phyloP scores from a whole-genome alignment of 2,888 invertebrate genomes.

The Muschampia plurimacula region DNA sequence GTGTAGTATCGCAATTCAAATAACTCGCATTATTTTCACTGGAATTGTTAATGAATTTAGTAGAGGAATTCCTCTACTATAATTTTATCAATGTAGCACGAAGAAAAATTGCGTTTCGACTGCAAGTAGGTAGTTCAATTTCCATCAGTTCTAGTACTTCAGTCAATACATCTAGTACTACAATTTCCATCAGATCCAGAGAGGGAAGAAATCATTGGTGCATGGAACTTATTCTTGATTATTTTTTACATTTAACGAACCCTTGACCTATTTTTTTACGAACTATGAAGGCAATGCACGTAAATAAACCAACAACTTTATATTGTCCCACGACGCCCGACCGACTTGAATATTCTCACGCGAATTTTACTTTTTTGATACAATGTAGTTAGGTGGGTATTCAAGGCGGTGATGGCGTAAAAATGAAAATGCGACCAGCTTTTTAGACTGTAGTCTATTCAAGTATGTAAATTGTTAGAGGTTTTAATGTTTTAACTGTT shows the following conservation, averaged over 20 bases:
- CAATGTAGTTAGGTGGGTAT: slow-evolving; percentile 20
- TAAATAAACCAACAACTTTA: slow-evolving; percentile 39
- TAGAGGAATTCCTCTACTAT: no score
- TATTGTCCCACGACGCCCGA: slow-evolving; percentile 37
- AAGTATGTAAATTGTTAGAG: slow-evolving; percentile 23
- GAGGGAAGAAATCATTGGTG: not conserved
- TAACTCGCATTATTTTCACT: no score
- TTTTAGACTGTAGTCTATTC: slow-evolving; percentile 19
- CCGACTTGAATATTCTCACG: slow-evolving; percentile 39
- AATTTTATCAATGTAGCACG: no score
- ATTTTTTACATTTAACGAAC: slow-evolving; percentile 5
- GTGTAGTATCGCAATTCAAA: no score
- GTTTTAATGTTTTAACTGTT: not conserved
- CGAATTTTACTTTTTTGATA: slow-evolving; percentile 35
- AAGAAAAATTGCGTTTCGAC: no score
- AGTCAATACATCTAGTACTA: no score
- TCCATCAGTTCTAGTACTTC: not conserved
- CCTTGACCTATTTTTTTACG: slow-evolving; percentile 34
- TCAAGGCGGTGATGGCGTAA: slow-evolving; percentile 17
- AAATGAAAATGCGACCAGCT: slow-evolving; percentile 29
- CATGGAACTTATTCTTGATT: not conserved
- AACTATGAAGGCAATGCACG: slow-evolving; percentile 36
- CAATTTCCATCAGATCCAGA: no score
- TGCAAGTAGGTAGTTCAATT: no score
- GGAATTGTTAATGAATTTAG: no score